phyloP scores from a whole-genome alignment of 2,113 vertebrate species.

The Falcunculus frontatus region DNA sequence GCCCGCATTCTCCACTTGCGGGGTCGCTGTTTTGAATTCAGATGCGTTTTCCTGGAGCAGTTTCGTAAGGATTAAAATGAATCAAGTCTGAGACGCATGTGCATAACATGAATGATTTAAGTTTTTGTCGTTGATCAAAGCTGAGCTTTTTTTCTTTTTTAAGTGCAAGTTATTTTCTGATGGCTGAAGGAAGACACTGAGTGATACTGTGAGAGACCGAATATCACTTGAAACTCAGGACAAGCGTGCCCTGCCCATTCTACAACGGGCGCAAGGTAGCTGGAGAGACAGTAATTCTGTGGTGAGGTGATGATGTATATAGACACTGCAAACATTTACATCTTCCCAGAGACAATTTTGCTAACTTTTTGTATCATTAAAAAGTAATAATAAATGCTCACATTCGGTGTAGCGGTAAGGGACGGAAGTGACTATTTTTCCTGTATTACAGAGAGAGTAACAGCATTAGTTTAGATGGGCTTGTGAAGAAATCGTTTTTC shows the following conservation, averaged over 20 bases:
- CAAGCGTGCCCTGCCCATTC: not conserved
- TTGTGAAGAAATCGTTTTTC: not conserved
- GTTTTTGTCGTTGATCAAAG: not conserved
- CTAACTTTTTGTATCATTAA: not conserved
- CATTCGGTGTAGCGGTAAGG: accelerated
- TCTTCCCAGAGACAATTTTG: not conserved
- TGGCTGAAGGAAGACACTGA: not conserved
- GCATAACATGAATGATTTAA: not conserved
- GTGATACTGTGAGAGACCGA: not conserved
- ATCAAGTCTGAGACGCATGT: not conserved
- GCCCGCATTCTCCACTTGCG: conserved; percentile 61
- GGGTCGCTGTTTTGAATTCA: not conserved
- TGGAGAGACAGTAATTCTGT: not conserved
- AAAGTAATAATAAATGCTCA: not conserved
- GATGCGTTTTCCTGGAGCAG: not conserved
- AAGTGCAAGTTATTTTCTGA: not conserved
- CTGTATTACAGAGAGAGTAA: too few relatives aligned
- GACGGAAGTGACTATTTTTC: accelerated
- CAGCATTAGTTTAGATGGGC: accelerated
- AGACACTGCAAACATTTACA: too few relatives aligned
- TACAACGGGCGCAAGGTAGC: not conserved
- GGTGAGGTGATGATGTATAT: not conserved
- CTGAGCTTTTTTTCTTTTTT: not conserved
- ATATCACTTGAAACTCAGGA: not conserved
- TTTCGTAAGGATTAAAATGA: not conserved